Conservation (phyloP, 2,888 invertebrate species). For the Acanthococcus lagerstroemiae region DNA sequence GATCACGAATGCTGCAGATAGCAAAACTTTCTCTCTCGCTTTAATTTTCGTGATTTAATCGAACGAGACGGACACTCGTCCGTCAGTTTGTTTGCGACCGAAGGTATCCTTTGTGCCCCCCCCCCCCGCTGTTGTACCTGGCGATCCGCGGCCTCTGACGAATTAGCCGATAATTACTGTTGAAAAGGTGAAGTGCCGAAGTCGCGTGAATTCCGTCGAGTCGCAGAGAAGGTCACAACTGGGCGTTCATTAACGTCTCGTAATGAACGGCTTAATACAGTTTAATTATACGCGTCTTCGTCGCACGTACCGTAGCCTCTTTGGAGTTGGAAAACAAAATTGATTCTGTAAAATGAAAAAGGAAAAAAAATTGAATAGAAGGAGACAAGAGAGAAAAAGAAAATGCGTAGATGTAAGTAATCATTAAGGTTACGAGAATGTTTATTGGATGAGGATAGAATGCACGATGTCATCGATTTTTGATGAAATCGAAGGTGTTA, state of each 20-base stretch:
- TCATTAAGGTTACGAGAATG: too few species aligned
- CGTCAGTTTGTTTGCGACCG: not conserved
- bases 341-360: too few species aligned
- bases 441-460: too few species aligned
- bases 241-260: not conserved
- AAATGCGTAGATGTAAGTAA: not conserved
- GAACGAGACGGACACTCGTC: too few species aligned
- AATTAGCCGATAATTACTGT: not conserved
- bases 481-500: not conserved
- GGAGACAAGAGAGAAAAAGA: not conserved
- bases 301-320: too few species aligned
- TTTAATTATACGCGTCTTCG: not conserved
- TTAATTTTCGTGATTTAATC: not conserved
- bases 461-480: not conserved
- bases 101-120: not conserved
- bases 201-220: not conserved
- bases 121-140: not conserved
- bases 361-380: too few species aligned
- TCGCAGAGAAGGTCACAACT: not conserved
- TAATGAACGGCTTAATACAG: too few species aligned
- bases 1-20: not conserved
- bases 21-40: not conserved
- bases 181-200: not conserved
- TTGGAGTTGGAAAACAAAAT: too few species aligned
- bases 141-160: not conserved